Evolutionary conservation across 2,113 vertebrate species (phyloP), one percentile per base, ranked within the genome.

Genomic region (Laticauda colubrina): DNA sequence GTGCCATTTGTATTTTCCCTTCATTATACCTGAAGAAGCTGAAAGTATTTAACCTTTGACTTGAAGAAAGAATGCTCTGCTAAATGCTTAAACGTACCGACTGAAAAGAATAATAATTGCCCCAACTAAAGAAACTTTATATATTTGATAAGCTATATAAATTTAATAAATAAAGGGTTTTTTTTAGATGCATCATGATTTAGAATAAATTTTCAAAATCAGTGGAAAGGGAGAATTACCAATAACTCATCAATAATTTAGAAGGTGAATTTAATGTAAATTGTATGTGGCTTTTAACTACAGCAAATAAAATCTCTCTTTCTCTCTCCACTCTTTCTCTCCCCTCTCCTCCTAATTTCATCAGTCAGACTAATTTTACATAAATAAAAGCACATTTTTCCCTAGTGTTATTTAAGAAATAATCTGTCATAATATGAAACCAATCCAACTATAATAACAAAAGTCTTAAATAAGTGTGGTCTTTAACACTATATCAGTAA

Each of bases 181-280:
- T 48, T 86, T 48, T 86, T 26, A 86, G 21, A 48, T 26, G 39
- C 4, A 86, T 45, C 4, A 12, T 51, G 45, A 24, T 86, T 86
- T 24, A 51, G 26, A 51, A 3, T 3, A 96, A 95, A 96, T 95
- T 93, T 93, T 96, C 95, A 95, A 95, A 91, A 95, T 95, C 95
- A 93, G 93, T 94, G 95, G 94, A n/a, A 34, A 94, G 53, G 94
- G 91, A 34, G 96, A 96, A 96, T 96, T 96, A 96, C 91, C 94
- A 96, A 90, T 93, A 93, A 94, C 94, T 96, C 94, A 97, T 96
- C 96, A 96, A 97, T 97, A 96, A 97, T 97, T 96, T 95, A 97
- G 95, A 91, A 96, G 94, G 94, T 91, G 96, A 96, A 97, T 97
- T 97, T 97, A 95, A 94, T 95, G 96, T 96, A 97, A 97, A 95